Evolutionary conservation across 2,113 vertebrate genomes (phyloP).

Genomic region (Pelmatolapia mariae): DNA sequence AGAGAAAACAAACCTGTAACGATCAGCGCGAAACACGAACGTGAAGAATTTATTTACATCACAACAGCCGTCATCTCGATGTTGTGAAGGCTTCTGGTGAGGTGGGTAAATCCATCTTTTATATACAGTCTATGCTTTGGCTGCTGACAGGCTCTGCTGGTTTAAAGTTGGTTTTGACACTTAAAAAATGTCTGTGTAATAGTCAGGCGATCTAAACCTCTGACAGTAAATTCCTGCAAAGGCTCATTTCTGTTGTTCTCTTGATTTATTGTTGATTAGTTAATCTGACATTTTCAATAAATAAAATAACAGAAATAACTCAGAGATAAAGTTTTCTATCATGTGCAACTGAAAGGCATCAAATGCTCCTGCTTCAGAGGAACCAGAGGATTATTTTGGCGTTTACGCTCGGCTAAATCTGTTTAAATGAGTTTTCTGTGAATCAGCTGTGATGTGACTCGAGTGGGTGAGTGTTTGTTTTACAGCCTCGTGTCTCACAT

Average conservation of each 20-base stretch:
- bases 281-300: neutral
- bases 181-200: neutral
- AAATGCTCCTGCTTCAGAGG: neutral
- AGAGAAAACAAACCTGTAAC: neutral
- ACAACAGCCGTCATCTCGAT: neutral
- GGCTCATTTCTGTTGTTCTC: neutral
- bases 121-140: neutral
- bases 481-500: constrained; percentile 69
- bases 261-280: neutral
- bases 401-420: rapidly evolving
- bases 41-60: neutral
- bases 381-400: neutral
- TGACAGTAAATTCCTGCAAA: neutral
- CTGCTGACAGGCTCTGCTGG: neutral
- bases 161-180: too few species aligned
- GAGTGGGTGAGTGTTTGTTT: neutral
- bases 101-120: neutral
- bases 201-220: neutral
- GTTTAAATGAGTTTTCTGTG: neutral
- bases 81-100: neutral
- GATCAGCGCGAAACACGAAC: neutral
- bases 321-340: neutral
- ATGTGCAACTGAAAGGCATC: rapidly evolving
- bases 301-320: rapidly evolving
- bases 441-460: neutral